A percentile compares a stretch with the other conserved stretches of the same genome.
Conservation (phyloP, 2,888 invertebrate genomes). For the Netelia melanura region DNA sequence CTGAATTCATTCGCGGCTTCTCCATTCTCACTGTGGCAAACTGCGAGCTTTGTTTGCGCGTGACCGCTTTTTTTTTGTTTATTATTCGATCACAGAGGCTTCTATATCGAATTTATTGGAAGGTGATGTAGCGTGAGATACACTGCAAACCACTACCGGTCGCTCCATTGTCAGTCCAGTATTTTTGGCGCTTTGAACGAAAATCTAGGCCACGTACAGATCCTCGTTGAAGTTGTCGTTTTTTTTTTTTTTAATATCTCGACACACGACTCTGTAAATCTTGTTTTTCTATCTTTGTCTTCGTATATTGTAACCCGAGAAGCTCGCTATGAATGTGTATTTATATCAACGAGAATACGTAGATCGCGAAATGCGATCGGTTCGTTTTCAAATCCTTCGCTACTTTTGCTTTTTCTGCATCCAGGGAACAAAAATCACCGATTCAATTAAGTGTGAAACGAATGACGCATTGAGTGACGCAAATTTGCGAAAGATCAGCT, state of each 20-base stretch:
- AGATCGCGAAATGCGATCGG: too few relatives aligned
- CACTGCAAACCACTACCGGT: background rate
- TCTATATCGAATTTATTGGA: constrained; percentile 45
- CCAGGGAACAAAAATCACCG: too few relatives aligned
- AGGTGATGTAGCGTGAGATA: constrained; percentile 53
- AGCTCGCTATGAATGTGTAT: too few relatives aligned
- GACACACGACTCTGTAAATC: too few relatives aligned
- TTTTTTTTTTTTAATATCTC: constrained; percentile 35
- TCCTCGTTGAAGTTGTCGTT: constrained; percentile 45
- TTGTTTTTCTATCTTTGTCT: too few relatives aligned
- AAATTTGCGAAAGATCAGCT: constrained; percentile 11
- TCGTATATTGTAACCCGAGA: too few relatives aligned
- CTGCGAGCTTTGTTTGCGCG: constrained; percentile 43
- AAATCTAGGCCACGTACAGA: constrained; percentile 47
- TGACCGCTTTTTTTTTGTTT: constrained; percentile 37
- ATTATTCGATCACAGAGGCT: constrained; percentile 23
- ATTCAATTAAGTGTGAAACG: too few relatives aligned
- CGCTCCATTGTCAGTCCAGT: background rate
- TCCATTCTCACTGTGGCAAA: constrained; percentile 34
- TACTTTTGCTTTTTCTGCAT: too few relatives aligned
- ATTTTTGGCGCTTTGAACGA: constrained; percentile 42
- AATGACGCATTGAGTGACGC: constrained; percentile 35
- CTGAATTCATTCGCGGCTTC: background rate
- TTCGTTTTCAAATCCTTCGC: too few relatives aligned
- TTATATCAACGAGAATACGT: too few relatives aligned